phyloP scores from a whole-genome alignment of 1,140 invertebrate genomes.

The Drosophila watanabei region DNA sequence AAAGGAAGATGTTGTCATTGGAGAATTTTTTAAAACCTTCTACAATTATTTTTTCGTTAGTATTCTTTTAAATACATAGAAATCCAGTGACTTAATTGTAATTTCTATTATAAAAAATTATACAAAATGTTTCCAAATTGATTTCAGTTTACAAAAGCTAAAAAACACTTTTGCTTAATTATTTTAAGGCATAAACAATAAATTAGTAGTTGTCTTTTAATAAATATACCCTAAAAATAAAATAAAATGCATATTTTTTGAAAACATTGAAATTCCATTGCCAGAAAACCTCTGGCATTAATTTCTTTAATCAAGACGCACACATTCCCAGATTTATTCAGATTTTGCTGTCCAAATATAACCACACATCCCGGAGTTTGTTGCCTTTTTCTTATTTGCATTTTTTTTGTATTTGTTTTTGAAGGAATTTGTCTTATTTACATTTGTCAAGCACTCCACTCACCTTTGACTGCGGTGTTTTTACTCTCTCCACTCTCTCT shows the following conservation, averaged over 20 bases:
- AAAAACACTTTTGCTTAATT: neutral
- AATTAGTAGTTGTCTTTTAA: neutral
- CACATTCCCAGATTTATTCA: slow-evolving; percentile 9
- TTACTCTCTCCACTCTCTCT: slow-evolving; percentile 30
- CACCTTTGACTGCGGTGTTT: slow-evolving; percentile 51
- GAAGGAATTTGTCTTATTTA: slow-evolving; percentile 36
- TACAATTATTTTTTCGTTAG: neutral
- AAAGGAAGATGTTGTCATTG: neutral
- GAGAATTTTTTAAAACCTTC: neutral
- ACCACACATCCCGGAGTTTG: slow-evolving; percentile 7
- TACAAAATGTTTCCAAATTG: neutral
- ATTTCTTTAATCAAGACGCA: slow-evolving; percentile 5
- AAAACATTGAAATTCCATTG: neutral
- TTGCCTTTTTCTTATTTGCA: neutral
- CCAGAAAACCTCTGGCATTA: neutral
- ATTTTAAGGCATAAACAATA: neutral
- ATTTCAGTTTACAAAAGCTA: neutral
- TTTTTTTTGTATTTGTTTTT: slow-evolving; percentile 5
- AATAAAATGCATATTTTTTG: neutral
- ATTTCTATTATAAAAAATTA: neutral
- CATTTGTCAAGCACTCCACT: slow-evolving; percentile 57
- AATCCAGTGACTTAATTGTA: neutral
- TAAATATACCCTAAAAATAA: neutral
- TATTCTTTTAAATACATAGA: neutral
- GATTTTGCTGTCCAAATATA: slow-evolving; percentile 5